Evolutionary conservation across 1,140 invertebrate species (phyloP).

Genomic region (Pseudomyrmex dendroicus): DNA sequence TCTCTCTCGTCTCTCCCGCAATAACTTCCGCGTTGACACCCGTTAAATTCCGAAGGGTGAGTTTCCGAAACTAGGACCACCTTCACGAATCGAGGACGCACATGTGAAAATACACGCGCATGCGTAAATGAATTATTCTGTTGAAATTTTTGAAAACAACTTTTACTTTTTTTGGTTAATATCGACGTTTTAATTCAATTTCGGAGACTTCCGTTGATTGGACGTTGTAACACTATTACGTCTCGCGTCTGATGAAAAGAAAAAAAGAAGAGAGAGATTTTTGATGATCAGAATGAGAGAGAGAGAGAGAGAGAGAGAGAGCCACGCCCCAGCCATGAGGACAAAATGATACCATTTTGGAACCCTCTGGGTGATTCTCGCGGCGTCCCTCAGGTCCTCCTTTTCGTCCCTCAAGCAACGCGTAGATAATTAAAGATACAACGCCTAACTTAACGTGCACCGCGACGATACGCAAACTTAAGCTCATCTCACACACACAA

Average conservation of each 20-base stretch:
- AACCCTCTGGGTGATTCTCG: conserved; percentile 68
- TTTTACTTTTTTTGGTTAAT: not conserved
- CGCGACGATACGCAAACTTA: conserved; percentile 36
- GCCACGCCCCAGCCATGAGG: conserved; percentile 79
- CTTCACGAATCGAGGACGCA: conserved; percentile 20
- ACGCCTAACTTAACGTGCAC: conserved; percentile 68
- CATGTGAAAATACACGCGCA: not conserved
- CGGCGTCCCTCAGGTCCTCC: conserved; percentile 65
- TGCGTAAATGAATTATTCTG: not conserved
- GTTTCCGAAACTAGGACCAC: conserved; percentile 25
- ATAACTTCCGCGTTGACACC: conserved; percentile 69
- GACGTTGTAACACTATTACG: too few relatives aligned
- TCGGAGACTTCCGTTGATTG: too few relatives aligned
- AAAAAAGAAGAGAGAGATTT: conserved; percentile 66
- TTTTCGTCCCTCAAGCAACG: conserved; percentile 59
- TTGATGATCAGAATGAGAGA: conserved; percentile 48
- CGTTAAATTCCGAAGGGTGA: conserved; percentile 56
- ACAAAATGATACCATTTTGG: conserved; percentile 78
- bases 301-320: conserved; percentile 63
- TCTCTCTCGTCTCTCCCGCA: conserved; percentile 44
- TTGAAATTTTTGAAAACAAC: not conserved
- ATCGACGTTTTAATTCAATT: too few relatives aligned
- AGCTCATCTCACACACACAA: conserved; percentile 5
- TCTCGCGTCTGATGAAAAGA: conserved; percentile 21
- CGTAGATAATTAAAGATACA: conserved; percentile 82